Percentiles rank a stretch among this genome's conserved stretches.
Conservation (phyloP, 2,888 invertebrate genomes). For the Chaetoderma sp. region DNA sequence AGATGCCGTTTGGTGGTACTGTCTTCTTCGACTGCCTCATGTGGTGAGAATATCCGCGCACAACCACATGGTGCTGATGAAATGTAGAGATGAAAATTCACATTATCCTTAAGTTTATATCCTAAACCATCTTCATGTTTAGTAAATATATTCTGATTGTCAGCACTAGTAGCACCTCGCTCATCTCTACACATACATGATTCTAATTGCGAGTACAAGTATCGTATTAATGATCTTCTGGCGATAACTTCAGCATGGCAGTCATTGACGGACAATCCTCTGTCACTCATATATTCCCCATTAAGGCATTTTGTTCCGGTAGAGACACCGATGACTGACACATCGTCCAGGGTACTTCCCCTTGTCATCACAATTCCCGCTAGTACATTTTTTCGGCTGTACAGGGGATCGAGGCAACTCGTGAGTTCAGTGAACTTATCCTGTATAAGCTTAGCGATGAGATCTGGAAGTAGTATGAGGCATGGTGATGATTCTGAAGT, state of each 20-base stretch:
- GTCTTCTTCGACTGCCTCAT: conserved; percentile 74
- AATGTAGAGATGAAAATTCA: conserved; percentile 93
- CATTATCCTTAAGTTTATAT: conserved; percentile 75
- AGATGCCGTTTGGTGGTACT: conserved; percentile 69
- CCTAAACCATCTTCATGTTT: conserved; percentile 67
- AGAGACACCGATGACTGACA: conserved; percentile 73
- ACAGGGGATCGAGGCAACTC: conserved; percentile 53
- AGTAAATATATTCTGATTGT: conserved; percentile 68
- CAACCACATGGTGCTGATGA: conserved; percentile 98
- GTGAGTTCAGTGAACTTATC: conserved; percentile 66
- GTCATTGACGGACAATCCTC: conserved; percentile 90
- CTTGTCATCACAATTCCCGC: conserved; percentile 91
- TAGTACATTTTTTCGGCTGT: conserved; percentile 83
- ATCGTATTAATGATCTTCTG: conserved; percentile 73
- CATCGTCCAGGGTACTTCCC: conserved; percentile 41
- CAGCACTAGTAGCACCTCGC: too few relatives aligned
- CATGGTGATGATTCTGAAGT: too few relatives aligned
- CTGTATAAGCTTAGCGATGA: conserved; percentile 59
- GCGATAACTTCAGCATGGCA: conserved; percentile 97
- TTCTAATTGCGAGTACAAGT: conserved; percentile 73
- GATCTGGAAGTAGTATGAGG: conserved; percentile 67
- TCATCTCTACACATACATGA: too few relatives aligned
- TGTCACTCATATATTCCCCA: conserved; percentile 90
- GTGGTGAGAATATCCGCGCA: conserved; percentile 91
- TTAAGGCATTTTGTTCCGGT: conserved; percentile 96